Conservation (phyloP, 2,888 invertebrate genomes). For the Myathropa florea region DNA sequence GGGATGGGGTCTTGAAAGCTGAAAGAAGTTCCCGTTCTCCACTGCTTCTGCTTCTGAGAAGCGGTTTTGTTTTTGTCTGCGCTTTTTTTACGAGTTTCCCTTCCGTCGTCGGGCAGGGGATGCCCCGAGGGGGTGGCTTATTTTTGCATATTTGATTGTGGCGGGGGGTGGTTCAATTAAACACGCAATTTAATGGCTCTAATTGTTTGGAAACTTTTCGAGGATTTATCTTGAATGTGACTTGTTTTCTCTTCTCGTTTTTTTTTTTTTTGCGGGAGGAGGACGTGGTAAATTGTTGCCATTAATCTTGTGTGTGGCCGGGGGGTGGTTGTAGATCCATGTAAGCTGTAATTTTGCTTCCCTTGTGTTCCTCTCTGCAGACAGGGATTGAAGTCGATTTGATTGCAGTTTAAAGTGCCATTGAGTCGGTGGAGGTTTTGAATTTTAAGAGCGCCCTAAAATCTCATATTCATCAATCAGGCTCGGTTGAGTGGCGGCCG, state of each 20-base stretch:
- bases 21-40: conserved; percentile 4
- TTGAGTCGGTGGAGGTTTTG: background rate
- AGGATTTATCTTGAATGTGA: conserved; percentile 47
- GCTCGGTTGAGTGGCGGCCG: background rate
- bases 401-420: conserved; percentile 22
- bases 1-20: background rate
- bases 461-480: background rate
- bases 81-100: conserved; percentile 7
- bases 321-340: conserved; percentile 3
- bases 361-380: background rate
- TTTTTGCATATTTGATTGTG: conserved; percentile 30
- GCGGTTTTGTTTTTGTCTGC: conserved; percentile 7
- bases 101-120: background rate
- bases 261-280: background rate
- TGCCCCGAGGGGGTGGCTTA: background rate
- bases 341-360: conserved; percentile 33
- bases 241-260: conserved; percentile 17
- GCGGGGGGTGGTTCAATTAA: conserved; percentile 42
- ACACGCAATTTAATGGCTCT: conserved; percentile 67
- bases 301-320: conserved; percentile 46
- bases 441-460: background rate
- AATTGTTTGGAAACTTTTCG: conserved; percentile 68
- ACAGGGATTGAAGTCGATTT: conserved; percentile 2
- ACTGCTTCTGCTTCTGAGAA: background rate
- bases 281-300: conserved; percentile 22